Conservation (phyloP, 2,113 vertebrate species). For the Callospermophilus lateralis region DNA sequence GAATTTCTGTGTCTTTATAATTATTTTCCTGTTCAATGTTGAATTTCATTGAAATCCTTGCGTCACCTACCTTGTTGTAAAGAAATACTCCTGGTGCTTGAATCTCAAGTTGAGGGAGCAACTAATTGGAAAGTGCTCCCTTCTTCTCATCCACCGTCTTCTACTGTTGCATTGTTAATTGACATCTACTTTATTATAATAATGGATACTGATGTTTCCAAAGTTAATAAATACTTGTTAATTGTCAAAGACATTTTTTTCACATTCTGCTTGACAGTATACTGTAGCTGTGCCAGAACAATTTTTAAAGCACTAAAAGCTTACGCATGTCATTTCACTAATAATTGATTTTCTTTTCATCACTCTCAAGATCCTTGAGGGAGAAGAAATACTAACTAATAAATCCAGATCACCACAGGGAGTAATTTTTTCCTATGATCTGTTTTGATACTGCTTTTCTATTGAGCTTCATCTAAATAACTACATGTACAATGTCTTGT, state of each 20-base stretch:
- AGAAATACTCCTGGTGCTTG: too few species aligned
- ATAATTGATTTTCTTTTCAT: conserved; percentile 69
- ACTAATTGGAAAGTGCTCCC: too few species aligned
- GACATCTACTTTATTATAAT: conserved; percentile 69
- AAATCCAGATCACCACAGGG: conserved; percentile 21
- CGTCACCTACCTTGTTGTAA: too few species aligned
- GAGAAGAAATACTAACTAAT: conserved; percentile 61
- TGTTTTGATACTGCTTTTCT: neutral
- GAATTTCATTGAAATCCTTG: too few species aligned
- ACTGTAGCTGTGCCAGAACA: conserved; percentile 50
- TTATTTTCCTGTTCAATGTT: too few species aligned
- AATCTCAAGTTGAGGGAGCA: too few species aligned
- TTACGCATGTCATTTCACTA: conserved; percentile 45
- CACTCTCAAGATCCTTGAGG: conserved; percentile 40
- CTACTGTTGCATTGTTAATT: conserved; percentile 55
- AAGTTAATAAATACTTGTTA: conserved; percentile 81
- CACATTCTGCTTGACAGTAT: conserved; percentile 47
- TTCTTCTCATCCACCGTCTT: too few species aligned
- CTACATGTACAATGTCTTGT: neutral
- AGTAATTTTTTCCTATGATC: conserved; percentile 27
- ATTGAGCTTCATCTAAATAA: neutral
- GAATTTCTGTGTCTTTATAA: too few species aligned
- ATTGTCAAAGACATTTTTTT: conserved; percentile 69
- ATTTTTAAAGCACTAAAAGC: conserved; percentile 55
- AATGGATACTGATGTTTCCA: conserved; percentile 28